Conservation (phyloP, 2,888 invertebrate genomes). For the Gortyna flavago region DNA sequence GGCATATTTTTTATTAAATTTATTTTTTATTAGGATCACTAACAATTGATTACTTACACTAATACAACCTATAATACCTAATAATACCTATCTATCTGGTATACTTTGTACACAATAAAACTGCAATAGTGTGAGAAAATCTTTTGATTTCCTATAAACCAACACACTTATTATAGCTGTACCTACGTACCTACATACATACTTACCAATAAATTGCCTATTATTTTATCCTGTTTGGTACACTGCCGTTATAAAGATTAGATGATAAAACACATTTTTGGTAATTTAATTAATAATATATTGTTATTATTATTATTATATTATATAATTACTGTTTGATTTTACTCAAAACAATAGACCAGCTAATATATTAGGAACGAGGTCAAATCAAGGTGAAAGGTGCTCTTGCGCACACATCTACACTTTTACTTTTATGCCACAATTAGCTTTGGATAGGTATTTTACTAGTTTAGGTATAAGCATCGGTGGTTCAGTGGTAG, state of each 20-base stretch:
- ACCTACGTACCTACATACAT: too few relatives aligned
- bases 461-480: constrained; percentile 40
- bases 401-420: constrained; percentile 45
- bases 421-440: constrained; percentile 14
- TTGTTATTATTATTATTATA: not conserved
- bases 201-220: too few relatives aligned
- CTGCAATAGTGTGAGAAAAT: not conserved
- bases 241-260: not conserved
- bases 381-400: constrained; percentile 52
- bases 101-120: not conserved
- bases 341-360: not conserved
- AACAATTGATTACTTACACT: too few relatives aligned
- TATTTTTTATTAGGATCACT: too few relatives aligned
- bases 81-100: too few relatives aligned
- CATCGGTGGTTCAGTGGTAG: constrained; percentile 90
- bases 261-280: not conserved
- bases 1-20: too few relatives aligned
- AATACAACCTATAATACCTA: too few relatives aligned
- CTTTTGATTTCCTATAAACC: not conserved
- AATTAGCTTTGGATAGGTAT: not conserved
- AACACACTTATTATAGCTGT: too few relatives aligned
- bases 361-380: constrained; percentile 14
- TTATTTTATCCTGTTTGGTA: not conserved
- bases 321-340: not conserved
- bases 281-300: not conserved